A percentile compares a stretch with the other conserved stretches of the same genome.
phyloP scores from a whole-genome alignment of 2,888 invertebrate species.

The Ophion costatus region DNA sequence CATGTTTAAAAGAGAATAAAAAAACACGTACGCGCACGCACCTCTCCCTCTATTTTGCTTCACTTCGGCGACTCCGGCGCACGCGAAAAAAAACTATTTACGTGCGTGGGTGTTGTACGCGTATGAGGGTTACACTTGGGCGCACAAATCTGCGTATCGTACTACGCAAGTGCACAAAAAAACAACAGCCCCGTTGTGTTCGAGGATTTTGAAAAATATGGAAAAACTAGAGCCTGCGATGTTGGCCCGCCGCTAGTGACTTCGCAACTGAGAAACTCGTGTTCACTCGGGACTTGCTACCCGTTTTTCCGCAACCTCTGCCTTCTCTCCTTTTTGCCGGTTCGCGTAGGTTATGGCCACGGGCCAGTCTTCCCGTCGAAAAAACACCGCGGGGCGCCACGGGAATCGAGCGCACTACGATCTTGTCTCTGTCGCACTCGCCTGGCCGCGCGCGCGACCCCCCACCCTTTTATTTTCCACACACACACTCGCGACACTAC shows the following conservation, averaged over 20 bases:
- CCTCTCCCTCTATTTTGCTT: neutral
- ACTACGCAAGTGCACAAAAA: constrained; percentile 26
- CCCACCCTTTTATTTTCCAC: constrained; percentile 47
- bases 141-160: constrained; percentile 31
- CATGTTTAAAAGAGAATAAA: constrained; percentile 48
- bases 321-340: constrained; percentile 69
- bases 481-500: constrained; percentile 39
- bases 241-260: constrained; percentile 31
- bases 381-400: constrained; percentile 81
- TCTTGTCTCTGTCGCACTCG: constrained; percentile 50
- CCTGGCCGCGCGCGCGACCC: constrained; percentile 7
- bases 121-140: constrained; percentile 14
- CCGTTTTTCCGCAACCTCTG: constrained; percentile 55
- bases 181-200: too few species aligned
- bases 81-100: constrained; percentile 32
- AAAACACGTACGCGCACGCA: constrained; percentile 8
- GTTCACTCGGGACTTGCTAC: constrained; percentile 20
- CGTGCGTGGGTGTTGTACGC: neutral
- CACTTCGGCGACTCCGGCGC: constrained; percentile 41
- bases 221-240: neutral
- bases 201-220: too few species aligned
- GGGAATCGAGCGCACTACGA: constrained; percentile 69
- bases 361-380: constrained; percentile 70
- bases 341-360: constrained; percentile 76
- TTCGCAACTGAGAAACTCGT: constrained; percentile 27